phyloP scores from a whole-genome alignment of 2,113 vertebrate species.

The Otus sunia region DNA sequence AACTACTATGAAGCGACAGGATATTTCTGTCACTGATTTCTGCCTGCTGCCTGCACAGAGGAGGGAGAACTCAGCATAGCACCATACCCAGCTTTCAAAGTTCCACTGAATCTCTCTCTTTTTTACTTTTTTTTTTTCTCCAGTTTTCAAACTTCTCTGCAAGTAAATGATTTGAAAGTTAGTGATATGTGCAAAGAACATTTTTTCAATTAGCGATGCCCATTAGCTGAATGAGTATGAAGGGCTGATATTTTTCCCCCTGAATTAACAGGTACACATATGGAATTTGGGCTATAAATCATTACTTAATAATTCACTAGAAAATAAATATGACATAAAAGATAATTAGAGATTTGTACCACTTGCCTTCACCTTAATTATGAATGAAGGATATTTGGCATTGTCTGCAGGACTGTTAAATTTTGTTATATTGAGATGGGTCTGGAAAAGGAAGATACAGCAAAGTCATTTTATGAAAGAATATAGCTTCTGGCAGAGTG shows the following conservation, averaged over 20 bases:
- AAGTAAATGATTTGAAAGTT: constrained; percentile 64
- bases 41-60: not conserved
- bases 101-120: not conserved
- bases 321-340: constrained; percentile 73
- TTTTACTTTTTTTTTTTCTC: not conserved
- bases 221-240: constrained; percentile 62
- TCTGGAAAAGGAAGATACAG: constrained; percentile 55
- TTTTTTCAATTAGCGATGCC: constrained; percentile 66
- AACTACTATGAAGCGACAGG: not conserved
- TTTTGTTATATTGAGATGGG: constrained; percentile 45
- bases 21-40: not conserved
- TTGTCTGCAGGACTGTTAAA: constrained; percentile 50
- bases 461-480: constrained; percentile 35
- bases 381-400: constrained; percentile 62
- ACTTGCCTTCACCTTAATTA: constrained; percentile 71
- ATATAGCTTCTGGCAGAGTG: constrained; percentile 53
- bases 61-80: not conserved
- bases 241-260: constrained; percentile 44
- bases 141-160: constrained; percentile 46
- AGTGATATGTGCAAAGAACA: constrained; percentile 54
- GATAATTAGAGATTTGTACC: constrained; percentile 68
- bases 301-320: constrained; percentile 70
- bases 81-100: not conserved
- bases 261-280: constrained; percentile 66
- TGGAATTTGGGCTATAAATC: constrained; percentile 62